phyloP scores from a whole-genome alignment of 2,113 vertebrate genomes.

The Noctilio leporinus region DNA sequence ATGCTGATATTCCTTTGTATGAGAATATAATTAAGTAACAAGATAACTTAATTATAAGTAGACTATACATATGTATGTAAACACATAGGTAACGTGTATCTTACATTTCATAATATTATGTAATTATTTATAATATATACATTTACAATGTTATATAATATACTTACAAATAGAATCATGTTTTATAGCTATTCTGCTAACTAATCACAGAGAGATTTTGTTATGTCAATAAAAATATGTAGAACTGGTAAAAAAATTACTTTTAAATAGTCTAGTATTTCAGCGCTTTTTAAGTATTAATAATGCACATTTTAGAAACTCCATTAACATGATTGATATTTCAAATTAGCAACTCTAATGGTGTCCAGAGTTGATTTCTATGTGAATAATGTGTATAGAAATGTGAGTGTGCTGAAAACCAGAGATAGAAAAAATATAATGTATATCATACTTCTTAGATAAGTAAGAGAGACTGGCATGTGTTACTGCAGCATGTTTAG shows the following conservation, averaged over 20 bases:
- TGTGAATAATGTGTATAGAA: background rate
- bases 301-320: background rate
- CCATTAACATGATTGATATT: background rate
- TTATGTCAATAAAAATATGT: background rate
- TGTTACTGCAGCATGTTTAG: background rate
- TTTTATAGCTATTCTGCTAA: background rate
- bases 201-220: background rate
- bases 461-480: background rate
- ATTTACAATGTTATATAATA: background rate
- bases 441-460: background rate
- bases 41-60: background rate
- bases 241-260: background rate
- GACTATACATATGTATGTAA: background rate
- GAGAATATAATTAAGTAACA: background rate
- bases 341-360: background rate
- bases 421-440: background rate
- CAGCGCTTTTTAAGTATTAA: background rate
- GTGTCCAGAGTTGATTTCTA: background rate
- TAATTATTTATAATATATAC: background rate
- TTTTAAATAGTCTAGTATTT: background rate
- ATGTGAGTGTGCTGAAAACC: background rate
- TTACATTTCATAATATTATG: background rate
- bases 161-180: background rate
- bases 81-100: background rate
- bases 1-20: background rate